Evolutionary conservation across 2,113 vertebrate species (phyloP).

Genomic region (Piliocolobus tephrosceles): DNA sequence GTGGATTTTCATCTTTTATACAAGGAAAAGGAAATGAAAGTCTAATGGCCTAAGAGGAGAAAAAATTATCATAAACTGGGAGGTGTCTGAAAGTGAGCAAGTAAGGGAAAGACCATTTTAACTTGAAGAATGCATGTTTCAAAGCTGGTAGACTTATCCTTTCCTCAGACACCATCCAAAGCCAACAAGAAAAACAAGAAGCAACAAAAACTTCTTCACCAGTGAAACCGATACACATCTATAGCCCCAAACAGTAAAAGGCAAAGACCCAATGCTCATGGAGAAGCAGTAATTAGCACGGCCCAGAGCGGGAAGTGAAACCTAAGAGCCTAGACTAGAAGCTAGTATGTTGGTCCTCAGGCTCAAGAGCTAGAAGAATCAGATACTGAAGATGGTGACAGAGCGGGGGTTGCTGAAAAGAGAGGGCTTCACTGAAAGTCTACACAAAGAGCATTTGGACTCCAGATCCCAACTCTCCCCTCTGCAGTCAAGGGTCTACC

Average conservation of each 20-base stretch:
- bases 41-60: background rate
- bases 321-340: background rate
- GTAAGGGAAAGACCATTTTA: background rate
- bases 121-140: background rate
- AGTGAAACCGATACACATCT: background rate
- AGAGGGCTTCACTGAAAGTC: background rate
- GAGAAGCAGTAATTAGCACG: background rate
- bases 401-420: background rate
- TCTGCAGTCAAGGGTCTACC: background rate
- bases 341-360: background rate
- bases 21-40: background rate
- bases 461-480: background rate
- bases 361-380: background rate
- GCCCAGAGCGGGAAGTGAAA: background rate
- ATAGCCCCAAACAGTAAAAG: background rate
- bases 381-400: background rate
- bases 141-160: background rate
- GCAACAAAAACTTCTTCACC: background rate
- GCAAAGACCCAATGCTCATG: background rate
- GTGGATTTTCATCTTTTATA: background rate
- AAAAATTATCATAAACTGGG: background rate
- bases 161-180: background rate
- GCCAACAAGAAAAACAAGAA: background rate
- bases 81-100: background rate
- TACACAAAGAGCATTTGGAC: background rate